Evolutionary conservation across 2,888 invertebrate species (phyloP).

Genomic region (Psylliodes chrysocephalus): DNA sequence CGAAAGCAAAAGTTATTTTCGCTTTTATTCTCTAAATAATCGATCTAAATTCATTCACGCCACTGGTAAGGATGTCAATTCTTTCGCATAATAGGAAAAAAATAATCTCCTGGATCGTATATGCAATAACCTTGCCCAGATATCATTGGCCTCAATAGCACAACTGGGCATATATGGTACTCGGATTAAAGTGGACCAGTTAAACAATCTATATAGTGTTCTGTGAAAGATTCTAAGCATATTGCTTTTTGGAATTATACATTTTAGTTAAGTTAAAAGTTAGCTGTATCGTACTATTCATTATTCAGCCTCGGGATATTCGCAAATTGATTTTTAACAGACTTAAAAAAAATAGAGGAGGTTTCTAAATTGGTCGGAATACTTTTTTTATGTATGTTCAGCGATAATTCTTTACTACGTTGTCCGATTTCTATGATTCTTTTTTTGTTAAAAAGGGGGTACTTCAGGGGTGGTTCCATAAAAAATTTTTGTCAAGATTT

Average conservation of each 20-base stretch:
- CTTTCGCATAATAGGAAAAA: slow-evolving; percentile 45
- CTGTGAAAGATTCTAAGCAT: neutral
- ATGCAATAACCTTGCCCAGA: slow-evolving; percentile 53
- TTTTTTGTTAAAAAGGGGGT: too few relatives aligned
- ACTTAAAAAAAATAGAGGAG: too few relatives aligned
- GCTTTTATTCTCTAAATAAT: too few relatives aligned
- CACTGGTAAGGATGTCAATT: neutral
- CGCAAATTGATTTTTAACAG: neutral
- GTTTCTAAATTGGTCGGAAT: too few relatives aligned
- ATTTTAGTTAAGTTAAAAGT: slow-evolving; percentile 13
- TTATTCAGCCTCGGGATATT: neutral
- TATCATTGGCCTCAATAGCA: slow-evolving; percentile 62
- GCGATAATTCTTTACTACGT: too few relatives aligned
- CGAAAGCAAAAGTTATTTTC: too few relatives aligned
- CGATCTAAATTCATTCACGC: too few relatives aligned
- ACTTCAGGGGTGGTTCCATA: too few relatives aligned
- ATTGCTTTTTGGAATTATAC: slow-evolving; percentile 7
- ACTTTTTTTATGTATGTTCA: too few relatives aligned
- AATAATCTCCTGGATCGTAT: slow-evolving; percentile 50
- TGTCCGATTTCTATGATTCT: too few relatives aligned
- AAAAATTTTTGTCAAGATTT: too few relatives aligned
- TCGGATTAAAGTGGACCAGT: slow-evolving; percentile 36
- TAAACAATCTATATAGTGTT: slow-evolving; percentile 19
- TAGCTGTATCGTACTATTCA: neutral
- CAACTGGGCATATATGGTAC: slow-evolving; percentile 53